Conservation (phyloP, 2,113 vertebrate genomes). For the Oryzias curvinotus region DNA sequence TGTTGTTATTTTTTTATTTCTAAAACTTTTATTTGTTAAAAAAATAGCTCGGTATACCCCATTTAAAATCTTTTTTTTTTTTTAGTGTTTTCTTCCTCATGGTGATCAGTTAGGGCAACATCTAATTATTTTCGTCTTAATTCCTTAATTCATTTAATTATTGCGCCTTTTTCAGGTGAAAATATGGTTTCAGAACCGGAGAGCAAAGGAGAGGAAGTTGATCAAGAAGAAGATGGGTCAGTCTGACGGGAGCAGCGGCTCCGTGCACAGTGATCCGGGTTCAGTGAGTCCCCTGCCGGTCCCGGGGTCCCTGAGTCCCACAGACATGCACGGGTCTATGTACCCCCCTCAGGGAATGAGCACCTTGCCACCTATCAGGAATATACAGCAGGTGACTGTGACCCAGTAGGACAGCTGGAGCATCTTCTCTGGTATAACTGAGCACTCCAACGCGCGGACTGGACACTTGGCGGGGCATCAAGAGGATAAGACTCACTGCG, state of each 20-base stretch:
- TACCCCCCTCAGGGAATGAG: slow-evolving; percentile 82
- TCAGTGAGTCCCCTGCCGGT: slow-evolving; percentile 89
- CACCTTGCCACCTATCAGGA: slow-evolving; percentile 86
- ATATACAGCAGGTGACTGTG: slow-evolving; percentile 85
- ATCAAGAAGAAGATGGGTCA: slow-evolving; percentile 93
- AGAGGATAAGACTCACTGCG: slow-evolving; percentile 55
- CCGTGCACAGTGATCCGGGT: slow-evolving; percentile 89
- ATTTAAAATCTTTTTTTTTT: no score
- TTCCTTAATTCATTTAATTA: background rate
- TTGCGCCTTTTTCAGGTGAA: slow-evolving; percentile 80
- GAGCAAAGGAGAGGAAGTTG: slow-evolving; percentile 92
- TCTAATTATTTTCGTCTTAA: no score
- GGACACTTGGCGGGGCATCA: slow-evolving; percentile 55
- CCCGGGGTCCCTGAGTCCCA: slow-evolving; percentile 78
- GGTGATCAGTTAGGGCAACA: no score
- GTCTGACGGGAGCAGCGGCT: slow-evolving; percentile 87
- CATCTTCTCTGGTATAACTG: slow-evolving; percentile 56
- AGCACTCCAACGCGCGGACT: slow-evolving; percentile 77
- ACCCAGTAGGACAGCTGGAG: slow-evolving; percentile 72
- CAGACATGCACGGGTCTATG: slow-evolving; percentile 78
- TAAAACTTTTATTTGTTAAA: no score
- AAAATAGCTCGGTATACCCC: no score
- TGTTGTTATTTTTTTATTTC: no score
- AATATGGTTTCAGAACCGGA: slow-evolving; percentile 96
- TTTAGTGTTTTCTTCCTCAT: no score